Conservation (phyloP, 1,140 invertebrate genomes). For the Megalopta genalis region DNA sequence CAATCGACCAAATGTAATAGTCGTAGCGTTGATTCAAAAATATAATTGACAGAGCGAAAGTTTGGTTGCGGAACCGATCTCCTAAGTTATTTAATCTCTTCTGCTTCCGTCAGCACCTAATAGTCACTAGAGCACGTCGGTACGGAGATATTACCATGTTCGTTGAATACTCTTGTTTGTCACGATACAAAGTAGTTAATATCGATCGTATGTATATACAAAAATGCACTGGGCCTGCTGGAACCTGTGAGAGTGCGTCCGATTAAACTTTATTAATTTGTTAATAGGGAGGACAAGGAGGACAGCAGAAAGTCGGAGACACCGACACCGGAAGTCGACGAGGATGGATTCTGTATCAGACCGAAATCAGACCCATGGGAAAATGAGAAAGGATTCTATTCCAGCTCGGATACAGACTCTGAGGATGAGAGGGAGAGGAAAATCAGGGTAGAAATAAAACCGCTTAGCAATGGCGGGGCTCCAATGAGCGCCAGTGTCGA, state of each 20-base stretch:
- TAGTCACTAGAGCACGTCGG: constrained; percentile 11
- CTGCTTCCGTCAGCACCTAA: constrained; percentile 3
- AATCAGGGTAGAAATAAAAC: constrained; percentile 97
- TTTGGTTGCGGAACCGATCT: constrained; percentile 13
- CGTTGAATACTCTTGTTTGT: background rate
- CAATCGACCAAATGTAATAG: too few species aligned
- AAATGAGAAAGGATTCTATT: constrained; percentile 90
- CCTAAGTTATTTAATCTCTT: background rate
- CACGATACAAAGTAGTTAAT: background rate
- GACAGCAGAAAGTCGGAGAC: constrained; percentile 83
- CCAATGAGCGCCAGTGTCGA: constrained; percentile 96
- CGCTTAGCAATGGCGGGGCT: constrained; percentile 91
- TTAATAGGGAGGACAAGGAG: constrained; percentile 86
- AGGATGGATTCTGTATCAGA: constrained; percentile 95
- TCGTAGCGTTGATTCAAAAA: too few species aligned
- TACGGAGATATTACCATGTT: background rate
- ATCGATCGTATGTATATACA: background rate
- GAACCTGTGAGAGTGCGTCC: constrained; percentile 31
- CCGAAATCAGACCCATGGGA: constrained; percentile 86
- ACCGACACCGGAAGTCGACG: constrained; percentile 91
- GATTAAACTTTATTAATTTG: constrained; percentile 33
- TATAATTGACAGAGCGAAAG: background rate
- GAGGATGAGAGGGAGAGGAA: constrained; percentile 92
- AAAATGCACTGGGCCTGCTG: constrained; percentile 71
- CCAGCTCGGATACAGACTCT: constrained; percentile 95